These are phyloP conservation scores for Drosophila serrata DNA, from an alignment of 1,140 invertebrate species.

Conservation along the genomic window DNA sequence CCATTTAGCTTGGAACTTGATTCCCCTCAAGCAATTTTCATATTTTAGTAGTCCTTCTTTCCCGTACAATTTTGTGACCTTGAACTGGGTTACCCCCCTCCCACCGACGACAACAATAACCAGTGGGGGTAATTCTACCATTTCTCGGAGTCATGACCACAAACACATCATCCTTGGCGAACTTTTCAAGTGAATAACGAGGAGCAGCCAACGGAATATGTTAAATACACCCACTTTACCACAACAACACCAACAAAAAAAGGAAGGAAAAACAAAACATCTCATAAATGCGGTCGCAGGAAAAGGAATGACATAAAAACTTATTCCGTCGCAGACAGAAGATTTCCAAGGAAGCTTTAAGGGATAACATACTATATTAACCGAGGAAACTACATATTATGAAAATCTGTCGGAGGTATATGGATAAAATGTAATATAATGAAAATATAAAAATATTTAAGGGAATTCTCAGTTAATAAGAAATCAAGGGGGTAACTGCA, in stretches of 20 bases:
- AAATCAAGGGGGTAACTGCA: too few species aligned
- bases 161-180: constrained; percentile 63
- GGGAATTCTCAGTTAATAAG: not conserved
- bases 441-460: not conserved
- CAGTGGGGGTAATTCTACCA: constrained; percentile 22
- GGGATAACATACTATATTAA: not conserved
- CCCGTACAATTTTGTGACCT: constrained; percentile 26
- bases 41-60: constrained; percentile 31
- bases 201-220: constrained; percentile 50
- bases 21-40: constrained; percentile 43
- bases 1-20: constrained; percentile 37
- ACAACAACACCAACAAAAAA: constrained; percentile 4
- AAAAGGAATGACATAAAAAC: constrained; percentile 46
- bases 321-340: constrained; percentile 56
- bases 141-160: constrained; percentile 25
- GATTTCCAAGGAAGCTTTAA: constrained; percentile 5
- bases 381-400: too few species aligned
- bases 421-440: not conserved
- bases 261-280: constrained; percentile 24
- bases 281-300: constrained; percentile 34
- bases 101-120: constrained; percentile 23
- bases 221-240: constrained; percentile 53
- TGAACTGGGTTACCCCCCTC: constrained; percentile 28
- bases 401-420: not conserved
- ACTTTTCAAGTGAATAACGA: constrained; percentile 57